Conservation (phyloP, 2,797 vertebrate genomes). For the Mormyrops attenuatus region DNA sequence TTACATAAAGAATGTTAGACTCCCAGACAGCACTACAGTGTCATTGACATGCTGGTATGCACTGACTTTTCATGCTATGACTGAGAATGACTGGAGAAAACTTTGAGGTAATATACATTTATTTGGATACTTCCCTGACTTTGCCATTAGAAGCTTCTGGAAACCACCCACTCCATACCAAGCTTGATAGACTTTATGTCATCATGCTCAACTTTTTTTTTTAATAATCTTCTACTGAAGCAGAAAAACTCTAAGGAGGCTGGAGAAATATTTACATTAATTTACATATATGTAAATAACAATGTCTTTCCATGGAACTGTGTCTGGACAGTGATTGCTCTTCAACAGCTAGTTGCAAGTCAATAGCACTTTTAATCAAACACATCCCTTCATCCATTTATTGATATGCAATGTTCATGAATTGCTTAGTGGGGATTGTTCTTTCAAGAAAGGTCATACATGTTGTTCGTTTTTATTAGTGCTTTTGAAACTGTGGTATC, state of each 20-base stretch:
- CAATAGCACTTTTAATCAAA: not conserved
- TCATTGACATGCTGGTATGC: not conserved
- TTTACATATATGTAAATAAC: not conserved
- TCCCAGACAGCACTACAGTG: conserved; percentile 4
- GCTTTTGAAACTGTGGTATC: not conserved
- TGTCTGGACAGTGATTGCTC: not conserved
- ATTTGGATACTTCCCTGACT: not conserved
- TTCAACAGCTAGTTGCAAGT: not conserved
- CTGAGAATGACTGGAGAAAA: not conserved
- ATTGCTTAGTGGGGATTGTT: not conserved
- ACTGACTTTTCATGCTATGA: not conserved
- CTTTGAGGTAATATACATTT: not conserved
- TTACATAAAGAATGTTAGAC: conserved; percentile 5
- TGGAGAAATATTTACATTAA: not conserved
- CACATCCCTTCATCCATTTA: not conserved
- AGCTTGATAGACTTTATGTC: not conserved
- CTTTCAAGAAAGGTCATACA: not conserved
- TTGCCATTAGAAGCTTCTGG: not conserved
- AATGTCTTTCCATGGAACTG: not conserved
- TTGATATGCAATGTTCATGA: not conserved
- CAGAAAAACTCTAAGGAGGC: not conserved
- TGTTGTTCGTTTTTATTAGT: not conserved
- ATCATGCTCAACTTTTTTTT: not conserved
- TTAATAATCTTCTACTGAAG: not conserved
- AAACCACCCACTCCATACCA: not conserved